Evolutionary conservation across 2,113 vertebrate genomes (phyloP), one percentile per base, ranked within the genome.

Genomic region (Cynoglossus semilaevis): DNA sequence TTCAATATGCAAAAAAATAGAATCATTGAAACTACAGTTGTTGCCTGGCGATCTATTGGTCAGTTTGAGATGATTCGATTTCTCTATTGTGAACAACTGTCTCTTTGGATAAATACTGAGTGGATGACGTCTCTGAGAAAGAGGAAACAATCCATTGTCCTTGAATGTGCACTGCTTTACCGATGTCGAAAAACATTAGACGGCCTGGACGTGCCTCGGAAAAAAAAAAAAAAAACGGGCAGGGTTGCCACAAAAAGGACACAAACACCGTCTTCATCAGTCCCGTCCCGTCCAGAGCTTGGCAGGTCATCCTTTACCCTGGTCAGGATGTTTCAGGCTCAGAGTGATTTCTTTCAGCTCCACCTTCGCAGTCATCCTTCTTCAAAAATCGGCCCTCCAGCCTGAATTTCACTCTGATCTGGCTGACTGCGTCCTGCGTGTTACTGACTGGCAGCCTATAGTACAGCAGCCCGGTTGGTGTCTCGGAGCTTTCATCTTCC

Each of bases 401-500:
- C 68, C 22, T 58, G 60, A 58, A 72, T 60, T 75, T 64, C 48
- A 38, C 68, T 78, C 78, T 80, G 70, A 83, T 76, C 48, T 42
- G 53, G 54, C 71, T 43, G 63, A 61, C 65, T 47, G 37, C 52
- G 40, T 56, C 40, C 75, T 58, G 66, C 69, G 74, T 64, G 78
- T 56, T 72, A 53, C 78, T 54, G 76, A 80, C 72, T 70, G 70
- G 66, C 62, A 58, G 81, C 17, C 64, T 35, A 18, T 62, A 68
- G 75, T 71, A 51, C 46, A 70, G 72, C n/a, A n/a, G 58, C 52
- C 51, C 34, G 44, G 70, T 45, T 56, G 50, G 34, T 54, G 58
- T 70, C 51, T 62, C 35, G 41, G 47, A 48, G 56, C 80, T 84
- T 84, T 76, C 63, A 84, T 85, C 79, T 79, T 61, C 55, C 59